Base-by-base conservation (phyloP, 2,113 vertebrate genomes). In the Limanda limanda region DNA sequence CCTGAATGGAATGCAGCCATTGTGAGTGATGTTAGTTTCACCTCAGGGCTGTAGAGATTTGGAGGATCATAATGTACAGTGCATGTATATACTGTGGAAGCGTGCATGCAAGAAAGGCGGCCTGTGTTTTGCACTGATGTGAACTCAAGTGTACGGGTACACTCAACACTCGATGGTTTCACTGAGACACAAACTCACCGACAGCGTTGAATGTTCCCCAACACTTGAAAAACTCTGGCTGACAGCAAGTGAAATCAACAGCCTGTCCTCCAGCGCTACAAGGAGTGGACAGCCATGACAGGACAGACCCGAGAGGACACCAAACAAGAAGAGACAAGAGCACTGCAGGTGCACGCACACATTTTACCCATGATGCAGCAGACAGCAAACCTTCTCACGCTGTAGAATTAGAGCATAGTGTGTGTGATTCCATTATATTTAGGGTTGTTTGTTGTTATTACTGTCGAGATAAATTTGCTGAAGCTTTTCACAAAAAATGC, bases 131-230 rank as follows among this genome's bases (percentile, higher is more conserved):
- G 45, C 7, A 21, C 58, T 15, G 66, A 75, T 20, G 86, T 67
- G 59, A 79, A 78, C 78, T 88, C 91, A 77, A 87, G 86, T 63
- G 25, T 71, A 63, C 86, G 86, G 92, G 91, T 93, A 93, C 93
- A 94, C 88, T 92, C 94, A 94, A 91, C 93, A 88, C 84, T 90
- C 92, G 94, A 93, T 95, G 94, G 94, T 95, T 94, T 93, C 74
- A 86, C 78, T 71, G 69, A 78, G 62, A 80, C 74, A 83, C 95
- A 97, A 97, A 98, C 96, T 97, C 96, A 97, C 96, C 96, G 96
- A 97, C 96, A 97, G 96, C 95, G 96, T 96, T 97, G 96, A 97
- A 97, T 97, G 96, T 97, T 97, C 95, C 95, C 94, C 86, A 90
- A 62, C 48, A 88, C 86, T 87, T 83, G 78, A 82, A 70, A 70